Conservation (phyloP, 2,888 invertebrate species). For the Rhopalosiphum nymphaeae region DNA sequence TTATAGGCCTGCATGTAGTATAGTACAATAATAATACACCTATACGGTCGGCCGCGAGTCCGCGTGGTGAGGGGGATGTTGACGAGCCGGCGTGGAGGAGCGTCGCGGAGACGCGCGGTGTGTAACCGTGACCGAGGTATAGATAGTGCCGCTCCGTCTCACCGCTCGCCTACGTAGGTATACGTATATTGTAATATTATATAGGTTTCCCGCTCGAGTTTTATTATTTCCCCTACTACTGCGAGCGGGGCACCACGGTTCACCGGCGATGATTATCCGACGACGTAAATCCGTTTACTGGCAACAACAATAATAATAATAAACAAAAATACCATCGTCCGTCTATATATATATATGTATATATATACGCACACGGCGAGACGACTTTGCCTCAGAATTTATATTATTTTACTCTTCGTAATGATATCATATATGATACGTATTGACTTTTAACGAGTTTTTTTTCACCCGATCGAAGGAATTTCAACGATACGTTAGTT, state of each 20-base stretch:
- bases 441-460: not conserved
- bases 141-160: not conserved
- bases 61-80: not conserved
- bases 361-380: not conserved
- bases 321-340: not conserved
- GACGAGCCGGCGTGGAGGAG: not conserved
- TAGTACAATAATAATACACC: not conserved
- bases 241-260: not conserved
- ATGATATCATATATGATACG: not conserved
- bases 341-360: not conserved
- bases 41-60: not conserved
- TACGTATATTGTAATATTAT: too few relatives aligned
- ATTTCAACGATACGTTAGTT: not conserved
- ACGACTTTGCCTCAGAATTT: not conserved
- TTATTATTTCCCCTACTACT: not conserved
- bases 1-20: too few relatives aligned
- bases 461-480: not conserved
- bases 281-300: constrained; percentile 22
- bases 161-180: not conserved
- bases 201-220: constrained; percentile 14
- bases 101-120: not conserved
- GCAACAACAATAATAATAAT: not conserved
- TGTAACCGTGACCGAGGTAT: constrained; percentile 25
- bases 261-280: not conserved
- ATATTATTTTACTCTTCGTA: not conserved